Percentiles rank a stretch among this genome's conserved stretches.
Conservation (phyloP, 2,888 invertebrate genomes). For the Osmoderma eremita region DNA sequence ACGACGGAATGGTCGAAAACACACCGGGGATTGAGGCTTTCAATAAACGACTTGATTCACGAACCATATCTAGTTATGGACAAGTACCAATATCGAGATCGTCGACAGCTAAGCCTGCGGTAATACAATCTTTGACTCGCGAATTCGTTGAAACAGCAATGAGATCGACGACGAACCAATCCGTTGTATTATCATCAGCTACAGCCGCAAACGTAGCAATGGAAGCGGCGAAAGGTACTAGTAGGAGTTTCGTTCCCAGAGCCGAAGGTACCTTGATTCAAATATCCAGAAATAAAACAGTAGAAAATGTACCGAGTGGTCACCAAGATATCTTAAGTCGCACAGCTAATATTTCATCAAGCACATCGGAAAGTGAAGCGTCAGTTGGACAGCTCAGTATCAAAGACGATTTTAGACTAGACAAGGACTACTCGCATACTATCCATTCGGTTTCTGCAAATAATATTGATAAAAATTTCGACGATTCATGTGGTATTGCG, state of each 20-base stretch:
- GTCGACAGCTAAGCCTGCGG: neutral
- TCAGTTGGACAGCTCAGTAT: neutral
- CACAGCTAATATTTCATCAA: neutral
- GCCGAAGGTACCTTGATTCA: neutral
- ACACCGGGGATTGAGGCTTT: neutral
- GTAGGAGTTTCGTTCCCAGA: no score
- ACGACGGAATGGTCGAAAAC: neutral
- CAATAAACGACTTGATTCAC: neutral
- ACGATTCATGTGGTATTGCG: neutral
- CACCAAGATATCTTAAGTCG: slow-evolving; percentile 1
- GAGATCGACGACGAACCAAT: no score
- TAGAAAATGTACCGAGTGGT: neutral
- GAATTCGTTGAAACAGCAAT: no score
- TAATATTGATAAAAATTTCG: slow-evolving; percentile 9
- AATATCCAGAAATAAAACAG: slow-evolving; percentile 12
- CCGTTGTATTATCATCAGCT: no score
- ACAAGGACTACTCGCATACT: neutral
- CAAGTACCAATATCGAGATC: neutral
- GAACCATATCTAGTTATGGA: neutral
- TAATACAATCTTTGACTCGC: neutral
- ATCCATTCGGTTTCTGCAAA: slow-evolving; percentile 11
- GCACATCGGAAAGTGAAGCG: slow-evolving; percentile 2
- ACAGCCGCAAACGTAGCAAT: neutral
- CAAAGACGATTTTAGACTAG: neutral
- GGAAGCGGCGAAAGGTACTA: neutral